These are phyloP conservation scores for Micromys minutus DNA, from an alignment of 2,113 vertebrate species.

Conservation along the genomic window DNA sequence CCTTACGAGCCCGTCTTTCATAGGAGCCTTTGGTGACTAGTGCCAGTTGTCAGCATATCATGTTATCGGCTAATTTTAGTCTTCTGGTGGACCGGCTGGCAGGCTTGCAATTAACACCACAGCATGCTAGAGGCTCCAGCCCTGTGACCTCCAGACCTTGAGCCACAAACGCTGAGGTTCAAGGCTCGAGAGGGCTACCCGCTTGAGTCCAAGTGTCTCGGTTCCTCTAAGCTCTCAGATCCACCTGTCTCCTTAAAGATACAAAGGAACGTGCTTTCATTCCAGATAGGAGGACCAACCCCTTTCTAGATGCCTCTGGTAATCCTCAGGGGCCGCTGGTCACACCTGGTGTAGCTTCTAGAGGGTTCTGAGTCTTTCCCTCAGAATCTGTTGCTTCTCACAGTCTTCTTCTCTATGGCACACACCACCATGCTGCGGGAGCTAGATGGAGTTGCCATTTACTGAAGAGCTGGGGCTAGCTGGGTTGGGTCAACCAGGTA, in stretches of 20 bases:
- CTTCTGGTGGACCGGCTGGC: neutral
- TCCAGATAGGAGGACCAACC: accelerated
- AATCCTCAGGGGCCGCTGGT: neutral
- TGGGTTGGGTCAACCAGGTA: neutral
- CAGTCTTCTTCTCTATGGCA: accelerated
- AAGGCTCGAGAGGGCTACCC: neutral
- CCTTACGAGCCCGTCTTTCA: slow-evolving; percentile 13
- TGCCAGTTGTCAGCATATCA: slow-evolving; percentile 40
- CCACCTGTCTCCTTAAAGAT: neutral
- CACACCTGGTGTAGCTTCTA: neutral
- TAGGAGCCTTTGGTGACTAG: neutral
- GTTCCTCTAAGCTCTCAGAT: neutral
- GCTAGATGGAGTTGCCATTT: neutral
- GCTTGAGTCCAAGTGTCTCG: neutral
- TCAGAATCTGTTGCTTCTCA: neutral
- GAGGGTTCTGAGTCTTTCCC: neutral
- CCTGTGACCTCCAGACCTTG: neutral
- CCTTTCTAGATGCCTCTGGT: neutral
- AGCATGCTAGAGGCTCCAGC: neutral
- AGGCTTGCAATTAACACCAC: slow-evolving; percentile 17
- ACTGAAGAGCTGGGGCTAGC: neutral
- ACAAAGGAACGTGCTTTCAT: neutral
- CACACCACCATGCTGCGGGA: neutral
- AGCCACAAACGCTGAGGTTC: neutral
- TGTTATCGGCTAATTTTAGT: slow-evolving; percentile 61